These are phyloP conservation scores for Paracanthobrama guichenoti DNA, from an alignment of 2,113 vertebrate species.

Conservation along the genomic window DNA sequence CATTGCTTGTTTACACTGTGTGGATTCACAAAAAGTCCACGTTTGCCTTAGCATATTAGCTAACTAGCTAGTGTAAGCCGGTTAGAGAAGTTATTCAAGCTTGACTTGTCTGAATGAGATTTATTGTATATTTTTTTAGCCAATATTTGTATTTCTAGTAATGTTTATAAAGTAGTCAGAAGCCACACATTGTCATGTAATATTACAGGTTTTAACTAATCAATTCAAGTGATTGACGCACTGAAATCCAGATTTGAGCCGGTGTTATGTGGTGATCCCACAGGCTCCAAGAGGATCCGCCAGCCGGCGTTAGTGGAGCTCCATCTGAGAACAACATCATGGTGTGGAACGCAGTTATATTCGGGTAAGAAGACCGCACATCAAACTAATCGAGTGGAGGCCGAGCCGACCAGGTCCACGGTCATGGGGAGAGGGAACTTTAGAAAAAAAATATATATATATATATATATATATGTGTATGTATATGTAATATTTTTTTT, in stretches of 20 bases:
- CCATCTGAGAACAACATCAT: constrained; percentile 98
- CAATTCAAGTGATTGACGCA: background rate
- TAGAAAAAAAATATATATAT: no score
- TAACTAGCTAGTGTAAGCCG: background rate
- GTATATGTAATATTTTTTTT: no score
- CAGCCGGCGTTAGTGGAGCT: constrained; percentile 92
- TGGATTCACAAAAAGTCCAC: background rate
- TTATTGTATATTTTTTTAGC: background rate
- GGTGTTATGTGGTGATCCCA: background rate
- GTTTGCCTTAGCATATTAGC: background rate
- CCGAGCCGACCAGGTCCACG: background rate
- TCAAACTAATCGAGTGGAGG: background rate
- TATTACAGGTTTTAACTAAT: background rate
- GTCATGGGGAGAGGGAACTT: no score
- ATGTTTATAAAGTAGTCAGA: background rate
- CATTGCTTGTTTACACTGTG: background rate
- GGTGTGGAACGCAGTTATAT: constrained; percentile 98
- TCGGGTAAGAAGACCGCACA: constrained; percentile 80
- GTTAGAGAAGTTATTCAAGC: constrained; percentile 30
- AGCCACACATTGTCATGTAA: background rate
- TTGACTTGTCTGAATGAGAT: background rate
- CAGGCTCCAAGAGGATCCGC: constrained; percentile 96
- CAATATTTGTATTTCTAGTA: background rate
- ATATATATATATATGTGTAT: no score
- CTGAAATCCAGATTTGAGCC: background rate